Percentiles rank a stretch among this genome's conserved stretches.
phyloP scores from a whole-genome alignment of 2,888 invertebrate genomes.

The Hirtodrosophila cameraria region DNA sequence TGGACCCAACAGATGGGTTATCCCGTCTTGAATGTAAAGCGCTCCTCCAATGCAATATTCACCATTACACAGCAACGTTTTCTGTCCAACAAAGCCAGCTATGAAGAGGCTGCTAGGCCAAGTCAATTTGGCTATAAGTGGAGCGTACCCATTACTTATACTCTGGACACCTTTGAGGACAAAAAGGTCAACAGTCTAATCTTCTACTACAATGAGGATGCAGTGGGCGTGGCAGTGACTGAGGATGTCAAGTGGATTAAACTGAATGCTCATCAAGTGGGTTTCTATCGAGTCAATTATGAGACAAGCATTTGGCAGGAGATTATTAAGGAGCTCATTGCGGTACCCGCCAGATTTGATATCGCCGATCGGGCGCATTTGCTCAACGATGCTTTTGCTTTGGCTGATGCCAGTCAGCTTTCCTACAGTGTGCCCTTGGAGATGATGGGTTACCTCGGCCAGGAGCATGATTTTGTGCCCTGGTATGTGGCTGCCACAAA shows the following conservation, averaged over 20 bases:
- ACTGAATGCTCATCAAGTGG: conserved; percentile 92
- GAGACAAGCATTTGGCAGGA: conserved; percentile 87
- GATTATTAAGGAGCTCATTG: conserved; percentile 79
- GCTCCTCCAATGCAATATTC: conserved; percentile 82
- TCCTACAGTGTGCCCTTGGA: conserved; percentile 88
- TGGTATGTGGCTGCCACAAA: conserved; percentile 89
- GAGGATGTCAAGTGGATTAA: conserved; percentile 88
- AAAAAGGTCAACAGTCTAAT: conserved; percentile 68
- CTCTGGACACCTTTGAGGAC: conserved; percentile 85
- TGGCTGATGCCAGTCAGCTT: conserved; percentile 89
- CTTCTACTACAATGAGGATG: conserved; percentile 60
- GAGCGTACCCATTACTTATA: conserved; percentile 92
- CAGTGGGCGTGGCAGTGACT: conserved; percentile 68
- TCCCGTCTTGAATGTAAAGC: conserved; percentile 88
- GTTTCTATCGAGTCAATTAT: conserved; percentile 95
- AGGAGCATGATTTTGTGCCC: conserved; percentile 89
- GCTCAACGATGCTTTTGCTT: conserved; percentile 91
- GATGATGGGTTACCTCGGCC: conserved; percentile 87
- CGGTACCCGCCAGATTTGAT: conserved; percentile 82
- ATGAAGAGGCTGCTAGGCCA: conserved; percentile 83
- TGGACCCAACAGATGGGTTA: conserved; percentile 96
- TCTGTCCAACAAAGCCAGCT: conserved; percentile 87
- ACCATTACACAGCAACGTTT: conserved; percentile 90
- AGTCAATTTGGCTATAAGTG: conserved; percentile 88
- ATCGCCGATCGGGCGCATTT: conserved; percentile 90